Evolutionary conservation across 2,113 vertebrate species (phyloP).

Genomic region (Bothrops jararaca): DNA sequence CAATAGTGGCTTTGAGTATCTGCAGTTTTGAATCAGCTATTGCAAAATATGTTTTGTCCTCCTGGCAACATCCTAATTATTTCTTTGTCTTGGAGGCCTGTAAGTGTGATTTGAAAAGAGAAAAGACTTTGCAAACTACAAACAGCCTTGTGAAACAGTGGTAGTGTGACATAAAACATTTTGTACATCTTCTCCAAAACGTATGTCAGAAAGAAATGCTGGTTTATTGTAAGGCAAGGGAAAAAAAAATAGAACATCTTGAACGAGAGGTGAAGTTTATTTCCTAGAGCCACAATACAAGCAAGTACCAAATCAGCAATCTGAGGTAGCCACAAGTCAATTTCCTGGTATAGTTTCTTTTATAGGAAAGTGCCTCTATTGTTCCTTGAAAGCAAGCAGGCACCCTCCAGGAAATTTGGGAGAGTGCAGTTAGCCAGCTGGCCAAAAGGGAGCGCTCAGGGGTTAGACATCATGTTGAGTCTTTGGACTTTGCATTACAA

Average conservation of each 20-base stretch:
- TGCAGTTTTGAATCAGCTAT: neutral
- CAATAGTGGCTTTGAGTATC: neutral
- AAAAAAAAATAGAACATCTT: neutral
- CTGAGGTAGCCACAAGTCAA: neutral
- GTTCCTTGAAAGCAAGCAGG: neutral
- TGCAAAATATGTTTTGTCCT: neutral
- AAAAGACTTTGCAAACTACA: neutral
- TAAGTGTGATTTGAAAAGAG: neutral
- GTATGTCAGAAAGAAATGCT: neutral
- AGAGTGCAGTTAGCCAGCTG: neutral
- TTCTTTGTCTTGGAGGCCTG: neutral
- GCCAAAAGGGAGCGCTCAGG: neutral
- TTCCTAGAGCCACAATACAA: neutral
- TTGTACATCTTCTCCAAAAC: neutral
- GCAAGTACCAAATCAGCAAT: neutral
- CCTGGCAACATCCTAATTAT: neutral
- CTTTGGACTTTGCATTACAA: neutral
- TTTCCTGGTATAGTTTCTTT: neutral
- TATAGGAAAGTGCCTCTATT: neutral
- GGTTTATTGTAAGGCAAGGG: neutral
- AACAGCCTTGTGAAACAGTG: neutral
- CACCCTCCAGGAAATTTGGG: neutral
- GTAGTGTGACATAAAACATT: neutral
- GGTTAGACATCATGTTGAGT: neutral
- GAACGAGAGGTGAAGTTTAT: neutral